Evolutionary conservation across 1,140 invertebrate species (phyloP).

Genomic region (Spodoptera litura): DNA sequence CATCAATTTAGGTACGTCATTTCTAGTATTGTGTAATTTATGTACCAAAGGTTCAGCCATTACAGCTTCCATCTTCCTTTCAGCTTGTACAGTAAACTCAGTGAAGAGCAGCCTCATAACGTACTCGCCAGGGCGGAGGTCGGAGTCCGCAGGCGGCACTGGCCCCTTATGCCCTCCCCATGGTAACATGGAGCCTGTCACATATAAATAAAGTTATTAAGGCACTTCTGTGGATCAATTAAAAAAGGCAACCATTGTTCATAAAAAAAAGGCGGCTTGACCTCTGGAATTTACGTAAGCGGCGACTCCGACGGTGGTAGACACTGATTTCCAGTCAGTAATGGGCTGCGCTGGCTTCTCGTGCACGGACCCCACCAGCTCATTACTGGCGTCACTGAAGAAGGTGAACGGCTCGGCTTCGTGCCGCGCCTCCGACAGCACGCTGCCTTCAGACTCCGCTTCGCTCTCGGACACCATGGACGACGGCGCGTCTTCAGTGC

Average conservation of each 20-base stretch:
- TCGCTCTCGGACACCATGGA: conserved; percentile 80
- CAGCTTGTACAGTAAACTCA: conserved; percentile 96
- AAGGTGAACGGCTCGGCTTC: conserved; percentile 54
- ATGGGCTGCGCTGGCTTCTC: conserved; percentile 60
- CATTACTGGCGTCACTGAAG: conserved; percentile 48
- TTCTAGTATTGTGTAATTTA: conserved; percentile 17
- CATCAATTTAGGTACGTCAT: background rate
- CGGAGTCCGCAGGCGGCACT: conserved; percentile 88
- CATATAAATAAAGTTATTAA: background rate
- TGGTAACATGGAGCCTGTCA: conserved; percentile 88
- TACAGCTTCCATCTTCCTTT: conserved; percentile 97
- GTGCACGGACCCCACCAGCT: conserved; percentile 48
- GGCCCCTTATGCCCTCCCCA: conserved; percentile 93
- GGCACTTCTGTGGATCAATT: background rate
- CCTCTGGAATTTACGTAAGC: conserved; percentile 71
- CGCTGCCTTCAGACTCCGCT: conserved; percentile 77
- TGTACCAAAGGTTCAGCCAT: conserved; percentile 95
- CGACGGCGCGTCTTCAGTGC: conserved; percentile 76
- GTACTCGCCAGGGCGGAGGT: conserved; percentile 95
- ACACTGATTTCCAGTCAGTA: conserved; percentile 64
- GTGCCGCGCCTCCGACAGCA: conserved; percentile 68
- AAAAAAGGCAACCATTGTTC: background rate
- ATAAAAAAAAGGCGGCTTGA: conserved; percentile 39
- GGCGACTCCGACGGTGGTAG: conserved; percentile 56
- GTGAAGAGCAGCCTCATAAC: conserved; percentile 97